phyloP scores from a whole-genome alignment of 2,888 invertebrate genomes.

The Dilophus febrilis region DNA sequence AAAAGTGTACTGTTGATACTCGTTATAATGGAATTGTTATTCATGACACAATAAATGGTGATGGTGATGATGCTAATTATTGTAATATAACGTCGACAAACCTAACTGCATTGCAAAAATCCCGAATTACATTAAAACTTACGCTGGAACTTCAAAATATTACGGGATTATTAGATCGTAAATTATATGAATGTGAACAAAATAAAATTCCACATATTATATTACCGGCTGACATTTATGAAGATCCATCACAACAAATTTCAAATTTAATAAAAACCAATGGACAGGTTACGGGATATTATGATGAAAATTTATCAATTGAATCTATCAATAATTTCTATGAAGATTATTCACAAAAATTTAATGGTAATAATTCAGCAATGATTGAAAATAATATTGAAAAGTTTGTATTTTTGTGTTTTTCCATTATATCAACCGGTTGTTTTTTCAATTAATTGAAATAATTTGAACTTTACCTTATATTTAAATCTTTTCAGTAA shows the following conservation, averaged over 20 bases:
- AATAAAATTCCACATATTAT: background rate
- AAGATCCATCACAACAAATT: conserved; percentile 7
- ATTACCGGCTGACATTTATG: conserved; percentile 4
- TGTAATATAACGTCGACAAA: too few relatives aligned
- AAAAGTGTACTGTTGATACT: too few relatives aligned
- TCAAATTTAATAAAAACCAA: conserved; percentile 8
- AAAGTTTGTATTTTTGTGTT: too few relatives aligned
- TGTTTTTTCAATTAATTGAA: too few relatives aligned
- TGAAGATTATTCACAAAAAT: conserved; percentile 8
- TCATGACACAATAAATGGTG: too few relatives aligned
- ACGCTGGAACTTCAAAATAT: background rate
- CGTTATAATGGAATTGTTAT: too few relatives aligned
- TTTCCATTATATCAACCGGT: too few relatives aligned
- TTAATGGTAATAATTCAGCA: too few relatives aligned
- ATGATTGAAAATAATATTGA: too few relatives aligned
- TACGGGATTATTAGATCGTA: background rate
- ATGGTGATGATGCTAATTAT: too few relatives aligned
- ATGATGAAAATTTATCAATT: conserved; percentile 6
- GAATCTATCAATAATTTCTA: conserved; percentile 8
- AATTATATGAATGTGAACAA: background rate
- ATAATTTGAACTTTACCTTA: too few relatives aligned
- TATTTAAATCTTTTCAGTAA: too few relatives aligned
- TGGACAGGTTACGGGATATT: conserved; percentile 8
- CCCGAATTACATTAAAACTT: background rate
- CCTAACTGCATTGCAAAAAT: background rate